A percentile compares a stretch with the other conserved stretches of the same genome.
phyloP scores from a whole-genome alignment of 2,113 vertebrate species.

The Myrmecophaga tridactyla region DNA sequence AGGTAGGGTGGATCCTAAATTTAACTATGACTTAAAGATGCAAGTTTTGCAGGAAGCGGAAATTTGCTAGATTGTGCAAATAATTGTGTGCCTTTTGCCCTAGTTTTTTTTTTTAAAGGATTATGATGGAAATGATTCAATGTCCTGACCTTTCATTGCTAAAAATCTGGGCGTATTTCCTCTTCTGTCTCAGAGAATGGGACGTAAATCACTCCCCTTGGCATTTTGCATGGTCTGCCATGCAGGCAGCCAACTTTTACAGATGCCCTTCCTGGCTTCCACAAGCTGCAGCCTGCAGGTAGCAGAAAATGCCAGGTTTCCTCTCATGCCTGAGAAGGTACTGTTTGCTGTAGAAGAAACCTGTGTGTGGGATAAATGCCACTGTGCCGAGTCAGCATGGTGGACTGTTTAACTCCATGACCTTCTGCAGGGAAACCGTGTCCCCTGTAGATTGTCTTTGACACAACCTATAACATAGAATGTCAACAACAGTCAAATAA shows the following conservation, averaged over 20 bases:
- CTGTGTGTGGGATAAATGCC: constrained; percentile 65
- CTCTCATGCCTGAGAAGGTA: constrained; percentile 60
- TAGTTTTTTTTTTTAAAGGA: not conserved
- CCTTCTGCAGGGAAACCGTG: constrained; percentile 69
- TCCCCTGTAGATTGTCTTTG: constrained; percentile 69
- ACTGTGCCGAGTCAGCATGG: constrained; percentile 70
- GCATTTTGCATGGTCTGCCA: constrained; percentile 65
- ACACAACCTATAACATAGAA: constrained; percentile 64
- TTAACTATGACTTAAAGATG: not conserved
- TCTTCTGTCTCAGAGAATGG: constrained; percentile 51
- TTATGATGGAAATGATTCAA: constrained; percentile 54
- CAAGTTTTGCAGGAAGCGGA: not conserved
- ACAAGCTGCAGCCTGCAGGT: constrained; percentile 63
- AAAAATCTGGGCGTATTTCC: constrained; percentile 48
- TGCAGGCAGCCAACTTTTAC: constrained; percentile 70
- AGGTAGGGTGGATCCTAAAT: not conserved
- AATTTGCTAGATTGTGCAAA: constrained; percentile 12
- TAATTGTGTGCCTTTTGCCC: not conserved
- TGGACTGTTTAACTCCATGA: constrained; percentile 75
- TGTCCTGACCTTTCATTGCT: constrained; percentile 45
- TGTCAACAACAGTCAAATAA: constrained; percentile 50
- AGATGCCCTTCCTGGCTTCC: constrained; percentile 76
- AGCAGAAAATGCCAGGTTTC: constrained; percentile 73
- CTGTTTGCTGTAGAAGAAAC: constrained; percentile 53
- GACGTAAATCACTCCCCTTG: constrained; percentile 74